Percentiles rank a stretch among this genome's conserved stretches.
phyloP scores from a whole-genome alignment of 2,797 vertebrate species.

The Mormyrus hasselquistii region DNA sequence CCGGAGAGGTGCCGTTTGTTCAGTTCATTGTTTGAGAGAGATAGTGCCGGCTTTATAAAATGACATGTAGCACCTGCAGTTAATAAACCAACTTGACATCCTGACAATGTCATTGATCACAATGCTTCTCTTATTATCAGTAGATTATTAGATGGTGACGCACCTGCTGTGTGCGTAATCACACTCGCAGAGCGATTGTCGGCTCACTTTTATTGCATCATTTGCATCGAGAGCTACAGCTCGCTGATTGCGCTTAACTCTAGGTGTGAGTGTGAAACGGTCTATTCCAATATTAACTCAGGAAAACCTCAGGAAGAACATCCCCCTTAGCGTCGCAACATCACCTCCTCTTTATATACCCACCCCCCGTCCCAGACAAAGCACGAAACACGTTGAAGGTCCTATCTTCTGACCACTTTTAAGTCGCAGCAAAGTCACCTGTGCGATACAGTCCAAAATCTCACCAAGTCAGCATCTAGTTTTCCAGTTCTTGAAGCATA shows the following conservation, averaged over 20 bases:
- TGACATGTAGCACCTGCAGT: neutral
- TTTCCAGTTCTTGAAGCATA: neutral
- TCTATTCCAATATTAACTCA: neutral
- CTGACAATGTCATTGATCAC: neutral
- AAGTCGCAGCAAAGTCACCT: neutral
- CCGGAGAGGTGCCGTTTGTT: neutral
- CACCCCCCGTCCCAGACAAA: slow-evolving; percentile 20
- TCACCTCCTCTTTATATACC: neutral
- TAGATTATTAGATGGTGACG: neutral
- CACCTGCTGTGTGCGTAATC: neutral
- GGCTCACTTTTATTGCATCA: neutral
- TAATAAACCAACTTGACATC: neutral
- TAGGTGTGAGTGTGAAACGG: neutral
- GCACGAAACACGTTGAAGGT: neutral
- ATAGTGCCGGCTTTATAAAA: neutral
- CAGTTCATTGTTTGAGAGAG: neutral
- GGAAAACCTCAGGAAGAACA: neutral
- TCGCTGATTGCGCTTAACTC: neutral
- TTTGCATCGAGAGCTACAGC: neutral
- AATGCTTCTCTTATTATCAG: slow-evolving; percentile 1
- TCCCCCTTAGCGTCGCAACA: neutral
- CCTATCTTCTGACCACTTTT: neutral
- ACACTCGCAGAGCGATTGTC: neutral
- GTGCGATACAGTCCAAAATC: neutral
- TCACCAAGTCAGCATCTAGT: neutral